phyloP scores from a whole-genome alignment of 53 echinoderm and acorn worm species.

The Pentamera pediparva region DNA sequence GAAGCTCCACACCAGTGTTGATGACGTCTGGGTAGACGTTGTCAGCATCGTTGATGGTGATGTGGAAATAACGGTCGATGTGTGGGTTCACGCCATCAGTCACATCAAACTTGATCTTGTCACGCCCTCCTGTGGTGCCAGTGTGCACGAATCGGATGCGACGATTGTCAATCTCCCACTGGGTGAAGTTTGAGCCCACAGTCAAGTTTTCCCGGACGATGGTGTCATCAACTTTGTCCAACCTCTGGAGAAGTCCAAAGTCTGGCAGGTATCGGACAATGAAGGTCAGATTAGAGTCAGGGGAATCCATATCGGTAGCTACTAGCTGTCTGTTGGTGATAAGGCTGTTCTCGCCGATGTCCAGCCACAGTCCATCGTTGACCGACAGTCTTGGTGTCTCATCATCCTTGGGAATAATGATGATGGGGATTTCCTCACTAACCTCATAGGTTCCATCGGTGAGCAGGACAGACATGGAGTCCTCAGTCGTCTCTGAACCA shows the following conservation, averaged over 20 bases:
- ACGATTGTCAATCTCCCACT: conserved; percentile 94
- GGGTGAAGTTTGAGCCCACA: conserved; percentile 84
- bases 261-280: conserved; percentile 67
- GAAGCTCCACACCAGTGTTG: conserved; percentile 91
- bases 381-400: conserved; percentile 91
- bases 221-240: conserved; percentile 55
- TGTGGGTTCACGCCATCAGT: conserved; percentile 90
- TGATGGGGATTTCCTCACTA: conserved; percentile 54
- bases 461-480: conserved; percentile 74
- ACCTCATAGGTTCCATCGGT: conserved; percentile 98
- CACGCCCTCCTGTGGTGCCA: conserved; percentile 66
- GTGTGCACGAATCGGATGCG: conserved; percentile 86
- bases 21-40: conserved; percentile 87
- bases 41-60: conserved; percentile 79
- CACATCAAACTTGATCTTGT: conserved; percentile 97
- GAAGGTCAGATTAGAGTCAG: conserved; percentile 89
- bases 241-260: conserved; percentile 74
- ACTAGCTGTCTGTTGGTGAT: conserved; percentile 84
- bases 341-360: conserved; percentile 64
- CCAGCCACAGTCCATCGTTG: conserved; percentile 91
- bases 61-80: conserved; percentile 95
- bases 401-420: conserved; percentile 72
- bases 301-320: conserved; percentile 92
- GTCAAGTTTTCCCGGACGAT: conserved; percentile 77
- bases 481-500: conserved; percentile 85